A percentile compares a stretch with the other conserved stretches of the same genome.
Conservation (phyloP, 2,888 invertebrate genomes). For the Branchinecta sandiegonensis region DNA sequence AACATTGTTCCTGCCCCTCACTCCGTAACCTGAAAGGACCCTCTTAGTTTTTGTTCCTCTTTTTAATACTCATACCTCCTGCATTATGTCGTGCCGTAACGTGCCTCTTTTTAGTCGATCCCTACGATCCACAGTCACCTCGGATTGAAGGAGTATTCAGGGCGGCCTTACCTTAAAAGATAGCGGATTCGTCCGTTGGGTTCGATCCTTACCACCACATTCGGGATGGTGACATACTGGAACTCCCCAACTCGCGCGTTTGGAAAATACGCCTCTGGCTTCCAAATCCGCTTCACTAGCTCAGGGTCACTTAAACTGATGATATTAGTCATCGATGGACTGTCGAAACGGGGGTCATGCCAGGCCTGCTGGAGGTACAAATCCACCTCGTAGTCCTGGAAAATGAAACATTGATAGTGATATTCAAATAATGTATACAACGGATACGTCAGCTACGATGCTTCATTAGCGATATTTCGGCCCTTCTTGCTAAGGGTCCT, state of each 20-base stretch:
- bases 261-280: slow-evolving; percentile 38
- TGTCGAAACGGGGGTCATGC: slow-evolving; percentile 37
- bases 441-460: too few relatives aligned
- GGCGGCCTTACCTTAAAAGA: slow-evolving; percentile 36
- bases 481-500: too few relatives aligned
- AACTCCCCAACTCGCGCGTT: slow-evolving; percentile 40
- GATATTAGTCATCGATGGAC: slow-evolving; percentile 35
- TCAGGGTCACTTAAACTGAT: slow-evolving; percentile 38
- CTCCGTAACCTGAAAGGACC: too few relatives aligned
- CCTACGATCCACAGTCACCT: too few relatives aligned
- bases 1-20: too few relatives aligned
- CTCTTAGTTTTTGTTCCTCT: too few relatives aligned
- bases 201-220: slow-evolving; percentile 38
- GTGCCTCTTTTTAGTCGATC: too few relatives aligned
- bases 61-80: too few relatives aligned
- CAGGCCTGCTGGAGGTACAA: slow-evolving; percentile 39
- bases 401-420: neutral
- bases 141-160: neutral
- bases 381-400: slow-evolving; percentile 40
- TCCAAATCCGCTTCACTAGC: slow-evolving; percentile 39
- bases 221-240: slow-evolving; percentile 40
- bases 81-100: too few relatives aligned
- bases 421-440: too few relatives aligned
- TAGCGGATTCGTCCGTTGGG: slow-evolving; percentile 38
- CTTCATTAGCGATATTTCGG: too few relatives aligned